Percentiles rank a stretch among this genome's conserved stretches.
Evolutionary conservation across 2,797 vertebrate species (phyloP).

Genomic region (Lindbergichthys nudifrons): DNA sequence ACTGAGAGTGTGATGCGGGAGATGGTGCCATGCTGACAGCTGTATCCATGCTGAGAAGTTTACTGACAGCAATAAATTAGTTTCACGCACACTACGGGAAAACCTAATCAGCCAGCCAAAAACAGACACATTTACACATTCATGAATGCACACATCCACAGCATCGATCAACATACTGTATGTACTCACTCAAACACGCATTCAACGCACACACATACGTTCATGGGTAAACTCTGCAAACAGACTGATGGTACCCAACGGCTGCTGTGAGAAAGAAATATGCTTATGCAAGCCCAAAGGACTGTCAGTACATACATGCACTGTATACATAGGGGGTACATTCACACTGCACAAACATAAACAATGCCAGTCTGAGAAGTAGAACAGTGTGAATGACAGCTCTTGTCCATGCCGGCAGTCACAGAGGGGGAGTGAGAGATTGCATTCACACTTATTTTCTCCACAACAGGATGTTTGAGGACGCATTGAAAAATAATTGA

Average conservation of each 20-base stretch:
- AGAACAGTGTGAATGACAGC: conserved; percentile 59
- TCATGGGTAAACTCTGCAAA: conserved; percentile 48
- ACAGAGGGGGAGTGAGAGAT: conserved; percentile 55
- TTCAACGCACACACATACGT: conserved; percentile 30
- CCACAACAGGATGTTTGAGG: conserved; percentile 10
- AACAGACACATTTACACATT: conserved; percentile 35
- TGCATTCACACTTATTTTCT: conserved; percentile 71
- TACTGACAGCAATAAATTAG: conserved; percentile 76
- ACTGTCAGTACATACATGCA: conserved; percentile 33
- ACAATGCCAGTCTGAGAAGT: conserved; percentile 45
- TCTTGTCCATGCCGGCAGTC: conserved; percentile 61
- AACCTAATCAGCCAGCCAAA: conserved; percentile 69
- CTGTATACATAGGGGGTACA: conserved; percentile 25
- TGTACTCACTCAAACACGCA: conserved; percentile 6
- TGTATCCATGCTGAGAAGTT: conserved; percentile 72
- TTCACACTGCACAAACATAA: conserved; percentile 21
- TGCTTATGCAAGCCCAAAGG: conserved; percentile 39
- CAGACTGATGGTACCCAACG: conserved; percentile 22
- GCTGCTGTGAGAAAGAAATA: conserved; percentile 35
- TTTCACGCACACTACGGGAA: conserved; percentile 66
- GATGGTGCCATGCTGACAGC: conserved; percentile 64
- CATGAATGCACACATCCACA: conserved; percentile 9
- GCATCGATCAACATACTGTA: conserved; percentile 5
- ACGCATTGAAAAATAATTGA: conserved; percentile 46
- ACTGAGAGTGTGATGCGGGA: conserved; percentile 18